Base-by-base conservation (phyloP, 2,113 vertebrate genomes). In the Calyptommatus sinebrachiatus region DNA sequence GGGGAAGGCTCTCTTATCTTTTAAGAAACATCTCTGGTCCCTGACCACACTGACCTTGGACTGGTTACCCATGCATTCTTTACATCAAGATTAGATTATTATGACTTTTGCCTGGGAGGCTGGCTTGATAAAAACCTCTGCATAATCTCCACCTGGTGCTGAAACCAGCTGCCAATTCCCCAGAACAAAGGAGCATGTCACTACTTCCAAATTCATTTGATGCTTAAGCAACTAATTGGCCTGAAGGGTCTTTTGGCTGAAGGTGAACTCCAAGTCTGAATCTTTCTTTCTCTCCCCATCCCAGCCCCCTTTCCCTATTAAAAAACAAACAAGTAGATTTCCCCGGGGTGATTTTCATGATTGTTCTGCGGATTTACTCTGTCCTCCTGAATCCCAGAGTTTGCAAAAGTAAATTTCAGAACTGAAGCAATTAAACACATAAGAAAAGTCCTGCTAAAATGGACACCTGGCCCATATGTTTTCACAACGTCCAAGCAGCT, bases 1-100 rank as follows among this genome's bases (percentile, higher is more conserved):
- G 85, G 45, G 46, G 48, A 78, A 83, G 45, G 18, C 66, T 85
- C 21, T 65, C 85, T 70, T 87, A 91, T 90, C 88, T 84, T 87
- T 79, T 90, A 86, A 82, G 62, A 85, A 79, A 84, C 82, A 83
- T 87, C 89, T 85, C 1, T 18, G 74, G 77, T 73, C 87, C 83
- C 66, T 82, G 80, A 62, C 73, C 78, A 76, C 79, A 65, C 69
- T 92, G 89, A 90, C 90, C 84, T 91, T 91, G 89, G 89, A 71
- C 88, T 75, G 84, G 90, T 85, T 90, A 79, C 68, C 86, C 0
- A 0, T 83, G 80, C 85, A 83, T 90, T 92, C 88, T 85, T 90
- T 88, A 92, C 82, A 91, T 90, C 85, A 87, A 88, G 91, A 92
- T 90, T 84, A 90, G 89, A 90, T 93, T 91, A 87, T 81, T 90